These are phyloP conservation scores for Entomyzon cyanotis DNA, from an alignment of 2,113 vertebrate species.

Conservation along the genomic window DNA sequence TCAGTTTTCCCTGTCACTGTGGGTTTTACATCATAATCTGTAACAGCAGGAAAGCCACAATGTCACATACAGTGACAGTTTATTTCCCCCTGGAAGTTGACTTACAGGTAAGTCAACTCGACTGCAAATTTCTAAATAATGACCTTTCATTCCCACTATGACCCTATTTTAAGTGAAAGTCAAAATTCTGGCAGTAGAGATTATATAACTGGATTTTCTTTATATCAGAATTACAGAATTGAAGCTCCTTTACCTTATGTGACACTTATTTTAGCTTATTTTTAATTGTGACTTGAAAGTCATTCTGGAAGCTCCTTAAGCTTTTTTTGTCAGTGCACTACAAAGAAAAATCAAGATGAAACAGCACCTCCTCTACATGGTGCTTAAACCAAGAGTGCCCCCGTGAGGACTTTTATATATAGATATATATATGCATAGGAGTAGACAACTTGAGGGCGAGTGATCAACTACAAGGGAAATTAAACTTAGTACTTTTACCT, in stretches of 20 bases:
- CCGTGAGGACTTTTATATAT: not conserved
- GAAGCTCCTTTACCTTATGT: not conserved
- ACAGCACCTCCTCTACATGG: not conserved
- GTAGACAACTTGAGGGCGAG: not conserved
- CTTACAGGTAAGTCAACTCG: not conserved
- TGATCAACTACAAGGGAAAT: not conserved
- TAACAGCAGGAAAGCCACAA: not conserved
- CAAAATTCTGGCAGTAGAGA: not conserved
- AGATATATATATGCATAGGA: not conserved
- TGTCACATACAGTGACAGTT: not conserved
- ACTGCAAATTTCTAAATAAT: not conserved
- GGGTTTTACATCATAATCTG: not conserved
- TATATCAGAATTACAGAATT: not conserved
- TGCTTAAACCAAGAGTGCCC: constrained; percentile 40
- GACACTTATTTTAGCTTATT: not conserved
- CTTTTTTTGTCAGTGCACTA: not conserved
- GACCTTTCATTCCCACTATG: not conserved
- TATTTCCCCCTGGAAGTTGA: no score
- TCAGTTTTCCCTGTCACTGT: not conserved
- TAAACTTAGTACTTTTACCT: not conserved
- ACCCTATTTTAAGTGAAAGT: not conserved
- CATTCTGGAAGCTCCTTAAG: not conserved
- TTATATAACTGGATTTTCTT: not conserved
- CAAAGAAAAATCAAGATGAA: not conserved
- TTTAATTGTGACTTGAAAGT: constrained; percentile 13